phyloP scores from a whole-genome alignment of 2,888 invertebrate genomes.

The Lithophane socia region DNA sequence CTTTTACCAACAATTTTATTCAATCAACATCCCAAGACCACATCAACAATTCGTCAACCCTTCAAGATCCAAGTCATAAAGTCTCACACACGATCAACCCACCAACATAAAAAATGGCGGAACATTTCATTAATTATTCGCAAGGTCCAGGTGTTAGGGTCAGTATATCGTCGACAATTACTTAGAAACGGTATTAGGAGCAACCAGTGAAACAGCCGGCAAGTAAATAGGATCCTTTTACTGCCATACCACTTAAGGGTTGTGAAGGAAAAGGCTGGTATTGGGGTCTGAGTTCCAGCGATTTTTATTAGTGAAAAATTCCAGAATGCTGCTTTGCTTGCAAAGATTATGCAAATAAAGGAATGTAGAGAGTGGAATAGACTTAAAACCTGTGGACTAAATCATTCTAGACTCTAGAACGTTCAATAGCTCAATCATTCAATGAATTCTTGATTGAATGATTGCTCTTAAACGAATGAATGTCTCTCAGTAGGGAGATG shows the following conservation, averaged over 20 bases:
- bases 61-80: slow-evolving; percentile 35
- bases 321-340: not conserved
- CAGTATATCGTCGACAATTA: slow-evolving; percentile 76
- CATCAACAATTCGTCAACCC: slow-evolving; percentile 37
- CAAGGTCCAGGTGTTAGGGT: slow-evolving; percentile 70
- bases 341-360: not conserved
- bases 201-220: slow-evolving; percentile 64
- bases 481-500: not conserved
- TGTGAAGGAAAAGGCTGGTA: slow-evolving; percentile 67
- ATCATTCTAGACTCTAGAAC: not conserved
- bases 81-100: slow-evolving; percentile 26
- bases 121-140: slow-evolving; percentile 71
- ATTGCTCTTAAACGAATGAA: slow-evolving; percentile 4
- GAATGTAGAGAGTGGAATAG: not conserved
- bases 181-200: slow-evolving; percentile 77
- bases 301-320: not conserved
- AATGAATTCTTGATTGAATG: slow-evolving; percentile 24
- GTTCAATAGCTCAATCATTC: slow-evolving; percentile 10
- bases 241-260: slow-evolving; percentile 74
- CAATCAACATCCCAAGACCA: not conserved
- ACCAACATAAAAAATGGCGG: slow-evolving; percentile 59
- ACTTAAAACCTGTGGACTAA: not conserved
- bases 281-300: slow-evolving; percentile 48
- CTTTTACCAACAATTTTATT: not conserved
- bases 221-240: slow-evolving; percentile 81